Conservation (phyloP, 2,113 vertebrate species). For the Tautogolabrus adspersus region DNA sequence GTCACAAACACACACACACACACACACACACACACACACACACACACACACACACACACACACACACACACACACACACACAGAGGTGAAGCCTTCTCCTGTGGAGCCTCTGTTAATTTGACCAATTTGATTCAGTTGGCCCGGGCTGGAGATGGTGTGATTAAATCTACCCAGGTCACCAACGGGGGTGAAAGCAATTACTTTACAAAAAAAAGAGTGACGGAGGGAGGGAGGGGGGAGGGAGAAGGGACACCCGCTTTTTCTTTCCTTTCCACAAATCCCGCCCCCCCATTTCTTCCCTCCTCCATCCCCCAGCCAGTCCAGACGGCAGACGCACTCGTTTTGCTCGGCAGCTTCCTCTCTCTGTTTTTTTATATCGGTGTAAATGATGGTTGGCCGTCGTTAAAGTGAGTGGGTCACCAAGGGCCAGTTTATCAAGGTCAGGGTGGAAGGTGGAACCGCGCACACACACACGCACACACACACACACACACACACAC, state of each 20-base stretch:
- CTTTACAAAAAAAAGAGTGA: slow-evolving; percentile 81
- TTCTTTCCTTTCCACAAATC: slow-evolving; percentile 31
- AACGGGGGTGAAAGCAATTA: slow-evolving; percentile 86
- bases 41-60: background rate
- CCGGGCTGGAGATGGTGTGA: slow-evolving; percentile 79
- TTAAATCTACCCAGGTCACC: slow-evolving; percentile 86
- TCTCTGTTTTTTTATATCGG: slow-evolving; percentile 55
- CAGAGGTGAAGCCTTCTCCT: slow-evolving; percentile 49
- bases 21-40: slow-evolving; percentile 6
- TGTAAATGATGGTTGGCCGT: slow-evolving; percentile 76
- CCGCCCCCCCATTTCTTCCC: slow-evolving; percentile 1
- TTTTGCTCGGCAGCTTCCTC: slow-evolving; percentile 54
- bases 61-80: background rate
- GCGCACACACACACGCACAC: slow-evolving; percentile 40
- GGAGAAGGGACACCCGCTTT: slow-evolving; percentile 63
- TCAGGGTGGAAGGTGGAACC: slow-evolving; percentile 71
- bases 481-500: slow-evolving; percentile 25
- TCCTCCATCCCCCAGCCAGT: background rate
- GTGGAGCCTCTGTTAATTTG: slow-evolving; percentile 80
- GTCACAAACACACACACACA: slow-evolving; percentile 19
- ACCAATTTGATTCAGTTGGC: slow-evolving; percentile 85
- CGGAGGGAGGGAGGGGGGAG: slow-evolving; percentile 47
- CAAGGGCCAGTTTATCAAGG: slow-evolving; percentile 79
- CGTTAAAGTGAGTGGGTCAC: slow-evolving; percentile 78
- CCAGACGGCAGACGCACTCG: slow-evolving; percentile 40